Evolutionary conservation across 2,113 vertebrate genomes (phyloP).

Genomic region (Hypanus sabinus): DNA sequence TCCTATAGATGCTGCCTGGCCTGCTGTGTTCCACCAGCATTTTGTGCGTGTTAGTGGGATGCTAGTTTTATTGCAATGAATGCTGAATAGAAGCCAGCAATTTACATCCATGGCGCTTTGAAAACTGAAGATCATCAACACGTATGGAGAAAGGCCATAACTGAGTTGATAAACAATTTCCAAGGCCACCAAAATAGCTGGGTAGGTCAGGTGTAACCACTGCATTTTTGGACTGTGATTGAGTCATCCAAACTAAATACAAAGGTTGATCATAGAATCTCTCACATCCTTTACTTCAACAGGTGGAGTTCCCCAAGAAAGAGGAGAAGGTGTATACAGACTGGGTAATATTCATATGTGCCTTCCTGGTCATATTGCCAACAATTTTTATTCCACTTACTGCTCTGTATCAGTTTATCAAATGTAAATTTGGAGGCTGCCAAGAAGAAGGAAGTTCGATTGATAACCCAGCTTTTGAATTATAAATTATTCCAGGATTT

Average conservation of each 20-base stretch:
- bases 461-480: background rate
- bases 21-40: no score
- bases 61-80: background rate
- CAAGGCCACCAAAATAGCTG: background rate
- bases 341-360: constrained; percentile 66
- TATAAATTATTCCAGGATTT: background rate
- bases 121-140: background rate
- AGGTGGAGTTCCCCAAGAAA: constrained; percentile 66
- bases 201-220: no score
- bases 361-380: constrained; percentile 58
- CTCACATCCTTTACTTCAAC: constrained; percentile 33
- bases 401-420: constrained; percentile 53
- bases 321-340: constrained; percentile 60
- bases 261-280: background rate
- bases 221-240: background rate
- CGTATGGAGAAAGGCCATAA: background rate
- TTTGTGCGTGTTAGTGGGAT: background rate
- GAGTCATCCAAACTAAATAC: background rate
- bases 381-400: constrained; percentile 58
- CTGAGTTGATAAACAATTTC: background rate
- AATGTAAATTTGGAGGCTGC: background rate
- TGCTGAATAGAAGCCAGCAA: background rate
- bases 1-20: no score
- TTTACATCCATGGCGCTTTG: background rate
- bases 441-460: background rate